Percentiles rank a stretch among this genome's conserved stretches.
phyloP scores from a whole-genome alignment of 2,888 invertebrate species.

The Agonopterix subpropinquella region DNA sequence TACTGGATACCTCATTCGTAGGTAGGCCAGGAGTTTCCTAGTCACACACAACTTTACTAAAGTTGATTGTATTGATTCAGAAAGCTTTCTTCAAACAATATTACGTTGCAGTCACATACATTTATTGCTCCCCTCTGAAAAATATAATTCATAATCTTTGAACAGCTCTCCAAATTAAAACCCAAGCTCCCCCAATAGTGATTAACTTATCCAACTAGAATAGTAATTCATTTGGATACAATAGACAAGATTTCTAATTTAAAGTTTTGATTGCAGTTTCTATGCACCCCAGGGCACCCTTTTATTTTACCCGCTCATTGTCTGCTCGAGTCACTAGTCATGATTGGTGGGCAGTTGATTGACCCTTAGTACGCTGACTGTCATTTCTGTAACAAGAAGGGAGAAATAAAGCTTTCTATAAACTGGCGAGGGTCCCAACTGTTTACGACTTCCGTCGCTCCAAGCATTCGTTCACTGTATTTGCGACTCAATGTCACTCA shows the following conservation, averaged over 20 bases:
- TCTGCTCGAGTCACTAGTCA: conserved; percentile 3
- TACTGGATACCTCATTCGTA: too few relatives aligned
- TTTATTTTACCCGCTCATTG: neutral
- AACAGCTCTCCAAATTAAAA: too few relatives aligned
- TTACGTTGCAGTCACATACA: too few relatives aligned
- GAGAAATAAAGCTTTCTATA: conserved; percentile 47
- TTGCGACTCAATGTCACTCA: conserved; percentile 5
- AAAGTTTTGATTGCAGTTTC: conserved; percentile 39
- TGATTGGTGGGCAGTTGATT: neutral
- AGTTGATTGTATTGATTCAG: too few relatives aligned
- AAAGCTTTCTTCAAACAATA: too few relatives aligned
- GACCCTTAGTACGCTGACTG: conserved; percentile 6
- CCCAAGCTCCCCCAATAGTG: conserved; percentile 25
- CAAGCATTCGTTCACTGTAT: neutral
- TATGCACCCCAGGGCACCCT: conserved; percentile 10
- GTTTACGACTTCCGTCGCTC: conserved; percentile 45
- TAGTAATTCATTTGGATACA: conserved; percentile 32
- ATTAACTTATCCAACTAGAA: conserved; percentile 32
- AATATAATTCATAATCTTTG: too few relatives aligned
- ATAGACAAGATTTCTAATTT: conserved; percentile 44
- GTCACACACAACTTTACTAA: too few relatives aligned
- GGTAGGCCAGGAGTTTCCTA: too few relatives aligned
- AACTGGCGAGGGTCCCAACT: conserved; percentile 34
- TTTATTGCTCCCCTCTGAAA: too few relatives aligned
- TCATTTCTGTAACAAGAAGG: conserved; percentile 13